Evolutionary conservation across 2,888 invertebrate species (phyloP), one percentile per base, ranked within the genome.

Genomic region (Trichogramma dendrolimi): DNA sequence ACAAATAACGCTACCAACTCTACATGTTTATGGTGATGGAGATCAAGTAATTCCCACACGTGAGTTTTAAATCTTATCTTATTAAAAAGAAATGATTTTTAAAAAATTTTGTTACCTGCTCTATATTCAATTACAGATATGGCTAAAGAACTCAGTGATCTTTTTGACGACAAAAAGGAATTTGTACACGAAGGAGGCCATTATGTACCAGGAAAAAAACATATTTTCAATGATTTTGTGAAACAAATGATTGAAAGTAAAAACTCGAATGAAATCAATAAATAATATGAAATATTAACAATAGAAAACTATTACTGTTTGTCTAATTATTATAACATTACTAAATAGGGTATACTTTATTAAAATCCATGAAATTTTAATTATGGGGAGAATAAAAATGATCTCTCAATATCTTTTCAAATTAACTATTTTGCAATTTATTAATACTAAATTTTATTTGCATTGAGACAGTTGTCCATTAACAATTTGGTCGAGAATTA

Each of bases 111-210:
- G 43, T 54, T 41, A 50, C 59, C 52, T 44, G 55, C 49, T n/a
- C 44, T 55, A 14, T 10, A 48, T 54, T 60, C 60, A 43, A 59
- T 44, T 68, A 14, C 42, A 74, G 73, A 64, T 62, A 69, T 70
- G 69, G 61, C 71, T 55, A 56, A 68, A 60, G 67, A 71, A 51
- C 55, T 73, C 52, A 64, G 66, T 57, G 58, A 71, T 47, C 42
- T 71, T 49, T 75, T 73, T 58, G 40, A 48, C 51, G 57, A 64
- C 48, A 69, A 70, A 39, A 65, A 64, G n/a, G 63, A 43, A 47
- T 1, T 90, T 0, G 83, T 84, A 61, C 95, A 96, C 76, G 82
- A 87, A n/a, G 94, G 94, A 6, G 94, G 94, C 0, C 95, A 96
- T 78, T 94, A 91, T 70, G 78, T 86, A 50, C 84, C 85, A 51